A percentile compares a stretch with the other conserved stretches of the same genome.
phyloP scores from a whole-genome alignment of 2,888 invertebrate genomes.

The Cheilosia scutellata region DNA sequence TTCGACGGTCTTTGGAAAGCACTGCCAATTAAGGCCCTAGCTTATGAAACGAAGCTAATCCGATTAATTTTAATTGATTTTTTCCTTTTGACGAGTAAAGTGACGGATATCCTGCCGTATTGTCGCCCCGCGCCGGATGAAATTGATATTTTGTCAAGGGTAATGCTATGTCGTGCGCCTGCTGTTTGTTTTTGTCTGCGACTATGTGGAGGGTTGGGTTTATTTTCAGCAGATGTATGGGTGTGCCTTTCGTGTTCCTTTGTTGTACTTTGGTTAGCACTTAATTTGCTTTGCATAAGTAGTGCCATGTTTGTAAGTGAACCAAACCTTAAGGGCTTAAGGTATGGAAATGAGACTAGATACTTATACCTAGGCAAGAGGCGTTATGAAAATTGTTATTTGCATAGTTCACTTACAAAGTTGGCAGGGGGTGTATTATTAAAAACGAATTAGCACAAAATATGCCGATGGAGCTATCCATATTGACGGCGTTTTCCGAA shows the following conservation, averaged over 20 bases:
- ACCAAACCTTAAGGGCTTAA: slow-evolving; percentile 9
- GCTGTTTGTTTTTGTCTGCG: slow-evolving; percentile 50
- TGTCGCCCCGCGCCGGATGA: slow-evolving; percentile 55
- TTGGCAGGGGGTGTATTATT: not conserved
- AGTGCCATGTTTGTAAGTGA: slow-evolving; percentile 36
- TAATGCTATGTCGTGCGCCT: slow-evolving; percentile 46
- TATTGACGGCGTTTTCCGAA: no score
- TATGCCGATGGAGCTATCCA: no score
- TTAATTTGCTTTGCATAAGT: slow-evolving; percentile 72
- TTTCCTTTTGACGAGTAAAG: slow-evolving; percentile 52
- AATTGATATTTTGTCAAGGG: slow-evolving; percentile 70
- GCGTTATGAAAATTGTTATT: slow-evolving; percentile 23
- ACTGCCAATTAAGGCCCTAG: slow-evolving; percentile 56
- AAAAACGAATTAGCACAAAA: no score
- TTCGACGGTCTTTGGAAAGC: slow-evolving; percentile 16
- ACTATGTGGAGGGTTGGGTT: slow-evolving; percentile 4
- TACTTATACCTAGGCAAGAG: slow-evolving; percentile 13
- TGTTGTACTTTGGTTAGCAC: slow-evolving; percentile 50
- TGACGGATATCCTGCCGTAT: slow-evolving; percentile 57
- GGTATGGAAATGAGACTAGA: slow-evolving; percentile 19
- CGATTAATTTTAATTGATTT: slow-evolving; percentile 74
- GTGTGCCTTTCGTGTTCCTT: slow-evolving; percentile 30
- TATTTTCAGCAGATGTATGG: not conserved
- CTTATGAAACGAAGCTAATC: slow-evolving; percentile 66
- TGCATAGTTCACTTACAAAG: slow-evolving; percentile 21